Evolutionary conservation across 2,797 vertebrate species (phyloP).

Genomic region (Emydoidea blandingii): DNA sequence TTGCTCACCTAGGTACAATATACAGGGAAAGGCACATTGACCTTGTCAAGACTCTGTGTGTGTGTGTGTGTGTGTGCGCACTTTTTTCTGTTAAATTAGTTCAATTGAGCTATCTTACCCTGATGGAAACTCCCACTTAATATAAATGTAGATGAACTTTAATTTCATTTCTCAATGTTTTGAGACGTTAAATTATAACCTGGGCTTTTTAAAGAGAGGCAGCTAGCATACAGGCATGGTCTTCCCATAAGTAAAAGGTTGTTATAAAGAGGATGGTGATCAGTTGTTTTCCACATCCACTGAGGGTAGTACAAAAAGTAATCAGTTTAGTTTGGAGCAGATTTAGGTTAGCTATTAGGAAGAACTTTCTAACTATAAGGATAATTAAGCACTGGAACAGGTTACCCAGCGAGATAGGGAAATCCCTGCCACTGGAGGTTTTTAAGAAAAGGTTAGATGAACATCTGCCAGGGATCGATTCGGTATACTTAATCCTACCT

Average conservation of each 20-base stretch:
- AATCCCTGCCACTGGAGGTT: not conserved
- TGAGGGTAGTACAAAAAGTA: not conserved
- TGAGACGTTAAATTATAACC: not conserved
- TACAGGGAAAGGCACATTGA: fast-evolving
- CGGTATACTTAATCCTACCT: not conserved
- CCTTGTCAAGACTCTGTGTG: not conserved
- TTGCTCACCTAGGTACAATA: not conserved
- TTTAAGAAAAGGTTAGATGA: not conserved
- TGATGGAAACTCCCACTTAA: not conserved
- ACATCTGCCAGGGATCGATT: not conserved
- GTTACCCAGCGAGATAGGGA: not conserved
- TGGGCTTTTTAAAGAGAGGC: not conserved
- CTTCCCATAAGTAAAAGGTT: not conserved
- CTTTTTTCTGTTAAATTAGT: not conserved
- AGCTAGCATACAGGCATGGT: not conserved
- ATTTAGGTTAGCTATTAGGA: not conserved
- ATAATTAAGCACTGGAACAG: not conserved
- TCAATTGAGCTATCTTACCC: not conserved
- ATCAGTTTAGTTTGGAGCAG: not conserved
- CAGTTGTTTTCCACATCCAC: not conserved
- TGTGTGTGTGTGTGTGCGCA: too few relatives aligned
- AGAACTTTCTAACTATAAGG: not conserved
- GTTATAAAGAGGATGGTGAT: not conserved
- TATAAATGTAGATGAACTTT: not conserved
- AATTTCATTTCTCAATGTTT: not conserved